Percentiles rank a stretch among this genome's conserved stretches.
phyloP scores from a whole-genome alignment of 2,113 vertebrate species.

The Pelodiscus sinensis region DNA sequence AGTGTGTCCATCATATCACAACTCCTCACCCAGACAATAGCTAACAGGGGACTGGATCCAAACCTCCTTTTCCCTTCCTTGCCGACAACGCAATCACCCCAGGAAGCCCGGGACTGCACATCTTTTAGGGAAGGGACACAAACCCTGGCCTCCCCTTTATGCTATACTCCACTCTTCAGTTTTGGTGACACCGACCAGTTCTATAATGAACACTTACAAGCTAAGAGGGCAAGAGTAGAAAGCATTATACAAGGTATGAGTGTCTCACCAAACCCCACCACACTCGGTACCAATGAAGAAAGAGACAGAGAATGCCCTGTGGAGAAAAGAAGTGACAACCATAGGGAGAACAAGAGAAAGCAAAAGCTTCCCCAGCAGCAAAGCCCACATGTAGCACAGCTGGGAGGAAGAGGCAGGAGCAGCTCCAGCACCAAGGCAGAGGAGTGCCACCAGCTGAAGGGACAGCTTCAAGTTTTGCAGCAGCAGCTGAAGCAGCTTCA shows the following conservation, averaged over 20 bases:
- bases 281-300: slow-evolving; percentile 39
- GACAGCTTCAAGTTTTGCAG: slow-evolving; percentile 89
- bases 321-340: slow-evolving; percentile 65
- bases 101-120: slow-evolving; percentile 73
- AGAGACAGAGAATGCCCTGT: slow-evolving; percentile 51
- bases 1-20: slow-evolving; percentile 81
- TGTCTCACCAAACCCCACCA: slow-evolving; percentile 75
- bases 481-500: slow-evolving; percentile 86
- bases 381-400: slow-evolving; percentile 46
- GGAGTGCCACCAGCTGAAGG: slow-evolving; percentile 85
- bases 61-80: slow-evolving; percentile 75
- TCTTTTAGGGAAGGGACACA: slow-evolving; percentile 71
- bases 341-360: slow-evolving; percentile 87
- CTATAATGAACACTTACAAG: slow-evolving; percentile 81
- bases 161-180: slow-evolving; percentile 41
- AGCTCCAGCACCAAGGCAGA: slow-evolving; percentile 69
- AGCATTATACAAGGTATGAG: slow-evolving; percentile 91
- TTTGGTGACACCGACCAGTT: slow-evolving; percentile 75
- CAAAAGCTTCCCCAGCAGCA: slow-evolving; percentile 85
- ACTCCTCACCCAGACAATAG: slow-evolving; percentile 78
- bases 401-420: neutral
- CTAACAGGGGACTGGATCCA: slow-evolving; percentile 77
- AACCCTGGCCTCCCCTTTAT: slow-evolving; percentile 65
- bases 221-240: slow-evolving; percentile 93
- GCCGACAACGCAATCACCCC: slow-evolving; percentile 61